Conservation (phyloP, 2,797 vertebrate genomes). For the Xenopus petersii region DNA sequence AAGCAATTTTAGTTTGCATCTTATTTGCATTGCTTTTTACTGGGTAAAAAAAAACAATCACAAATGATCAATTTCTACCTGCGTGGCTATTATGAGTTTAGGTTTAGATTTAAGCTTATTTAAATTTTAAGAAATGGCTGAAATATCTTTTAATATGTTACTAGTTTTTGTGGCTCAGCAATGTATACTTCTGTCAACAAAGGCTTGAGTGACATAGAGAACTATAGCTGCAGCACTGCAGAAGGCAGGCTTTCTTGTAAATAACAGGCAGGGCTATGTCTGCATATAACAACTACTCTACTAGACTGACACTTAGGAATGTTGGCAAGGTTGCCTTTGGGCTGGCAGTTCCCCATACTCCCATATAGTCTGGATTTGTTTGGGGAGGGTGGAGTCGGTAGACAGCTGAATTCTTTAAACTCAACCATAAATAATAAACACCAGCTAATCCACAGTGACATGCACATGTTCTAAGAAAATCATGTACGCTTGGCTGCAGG, state of each 20-base stretch:
- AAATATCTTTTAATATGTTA: too few species aligned
- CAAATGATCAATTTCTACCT: too few species aligned
- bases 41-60: too few species aligned
- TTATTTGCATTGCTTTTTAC: too few species aligned
- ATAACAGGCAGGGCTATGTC: not conserved
- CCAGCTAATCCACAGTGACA: slow-evolving; percentile 1
- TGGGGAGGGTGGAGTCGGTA: not conserved
- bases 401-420: slow-evolving; percentile 19
- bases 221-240: not conserved
- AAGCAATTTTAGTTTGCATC: too few species aligned
- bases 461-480: not conserved
- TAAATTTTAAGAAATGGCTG: too few species aligned
- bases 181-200: too few species aligned
- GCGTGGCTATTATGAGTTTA: too few species aligned
- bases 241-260: not conserved
- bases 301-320: slow-evolving; percentile 24
- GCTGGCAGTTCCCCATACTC: not conserved
- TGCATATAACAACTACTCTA: not conserved
- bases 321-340: slow-evolving; percentile 1
- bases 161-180: too few species aligned
- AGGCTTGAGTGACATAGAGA: not conserved
- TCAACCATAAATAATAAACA: not conserved
- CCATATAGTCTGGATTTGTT: not conserved
- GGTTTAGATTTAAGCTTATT: too few species aligned
- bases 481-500: too few species aligned